These are phyloP conservation scores for Aphelenchoides avenae DNA, from an alignment of 1,140 invertebrate species.

Conservation along the genomic window DNA sequence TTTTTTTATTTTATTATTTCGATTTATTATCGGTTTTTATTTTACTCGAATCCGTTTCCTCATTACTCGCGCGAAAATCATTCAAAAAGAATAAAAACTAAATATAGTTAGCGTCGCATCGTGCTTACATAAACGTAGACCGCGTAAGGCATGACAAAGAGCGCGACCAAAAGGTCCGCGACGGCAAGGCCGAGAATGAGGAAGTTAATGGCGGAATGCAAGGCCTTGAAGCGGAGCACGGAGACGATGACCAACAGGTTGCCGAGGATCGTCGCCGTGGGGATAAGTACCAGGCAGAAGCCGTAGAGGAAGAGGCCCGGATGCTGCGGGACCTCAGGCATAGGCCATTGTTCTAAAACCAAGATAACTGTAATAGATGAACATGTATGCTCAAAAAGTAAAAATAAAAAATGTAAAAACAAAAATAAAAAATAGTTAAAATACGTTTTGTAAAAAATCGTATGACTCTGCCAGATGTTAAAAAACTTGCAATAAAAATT, in stretches of 20 bases:
- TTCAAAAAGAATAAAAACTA: background rate
- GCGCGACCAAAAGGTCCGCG: constrained; percentile 88
- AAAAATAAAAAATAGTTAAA: background rate
- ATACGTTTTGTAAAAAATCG: too few relatives aligned
- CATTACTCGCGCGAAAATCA: background rate
- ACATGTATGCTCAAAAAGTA: background rate
- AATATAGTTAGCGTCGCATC: too few relatives aligned
- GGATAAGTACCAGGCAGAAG: constrained; percentile 32
- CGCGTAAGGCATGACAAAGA: constrained; percentile 95
- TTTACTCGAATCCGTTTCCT: too few relatives aligned
- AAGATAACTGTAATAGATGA: background rate
- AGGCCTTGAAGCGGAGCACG: constrained; percentile 78
- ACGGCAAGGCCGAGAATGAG: constrained; percentile 96
- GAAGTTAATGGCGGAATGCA: constrained; percentile 94
- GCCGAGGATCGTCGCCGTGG: constrained; percentile 48
- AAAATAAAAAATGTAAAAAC: background rate
- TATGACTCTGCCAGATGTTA: too few relatives aligned
- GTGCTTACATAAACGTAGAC: constrained; percentile 93
- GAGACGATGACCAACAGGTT: constrained; percentile 81
- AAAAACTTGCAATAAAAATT: background rate
- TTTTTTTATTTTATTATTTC: too few relatives aligned
- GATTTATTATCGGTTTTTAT: too few relatives aligned
- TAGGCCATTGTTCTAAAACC: background rate
- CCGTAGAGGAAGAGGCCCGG: constrained; percentile 21
- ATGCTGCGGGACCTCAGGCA: constrained; percentile 7